Base-by-base conservation (phyloP, 2,797 vertebrate species). In the Poeciliopsis paucimaculata region DNA sequence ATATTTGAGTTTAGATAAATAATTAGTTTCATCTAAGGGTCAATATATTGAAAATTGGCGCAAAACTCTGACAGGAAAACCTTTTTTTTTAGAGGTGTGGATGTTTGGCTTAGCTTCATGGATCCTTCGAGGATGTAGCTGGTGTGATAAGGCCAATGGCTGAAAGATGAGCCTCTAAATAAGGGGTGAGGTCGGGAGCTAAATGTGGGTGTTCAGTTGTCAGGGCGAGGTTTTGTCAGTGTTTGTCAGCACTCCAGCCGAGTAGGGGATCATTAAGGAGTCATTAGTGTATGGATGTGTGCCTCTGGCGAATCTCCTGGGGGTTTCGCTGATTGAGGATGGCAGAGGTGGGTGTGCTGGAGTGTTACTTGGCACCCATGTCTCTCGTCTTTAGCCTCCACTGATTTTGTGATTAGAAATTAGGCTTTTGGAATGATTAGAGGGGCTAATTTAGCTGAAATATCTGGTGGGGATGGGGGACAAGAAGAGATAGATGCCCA, bases 201-300 rank as follows among this genome's bases (percentile, higher is more conserved):
- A 77, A 86, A 83, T 86, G 88, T 89, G 92, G 91, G 92, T 90
- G 92, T 93, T 93, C 85, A 88, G 85, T 79, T 90, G 92, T 93
- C 93, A 89, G 88, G 91, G 90, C 90, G 79, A 85, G 89, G 75
- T 88, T 91, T 91, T 86, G 91, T 93, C 90, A 87, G 86, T 88
- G 85, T 88, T 91, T 90, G 88, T 94, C 88, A 91, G 84, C 82
- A 71, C 88, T 82, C 80, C 46, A 62, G 76, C 79, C 76, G 87
- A 85, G 90, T 85, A 89, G 88, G 82, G 86, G 90, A 87, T 91
- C 90, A 92, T 95, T 95, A 94, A 90, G 89, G 89, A 91, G 89
- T 92, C 89, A 94, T 95, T 94, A 94, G 90, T 82, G 86, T 78
- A 89, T 90, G 88, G 90, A 90, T 74, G 77, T 87, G 88, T 92